A percentile compares a stretch with the other conserved stretches of the same genome.
These are phyloP conservation scores for Lacerta bilineata DNA, from an alignment of 2,797 vertebrate genomes.

Conservation along the genomic window DNA sequence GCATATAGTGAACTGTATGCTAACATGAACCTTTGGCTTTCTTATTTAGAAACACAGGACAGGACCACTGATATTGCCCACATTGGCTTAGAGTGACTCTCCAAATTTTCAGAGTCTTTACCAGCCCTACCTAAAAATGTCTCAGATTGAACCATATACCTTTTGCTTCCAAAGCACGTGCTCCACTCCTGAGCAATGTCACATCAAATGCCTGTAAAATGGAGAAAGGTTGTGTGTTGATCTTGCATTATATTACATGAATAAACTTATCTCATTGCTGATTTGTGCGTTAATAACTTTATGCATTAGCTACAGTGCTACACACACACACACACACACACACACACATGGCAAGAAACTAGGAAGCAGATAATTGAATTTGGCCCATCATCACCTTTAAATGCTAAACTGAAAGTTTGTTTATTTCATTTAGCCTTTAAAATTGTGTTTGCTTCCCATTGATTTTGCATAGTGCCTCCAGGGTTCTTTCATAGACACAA, in stretches of 20 bases:
- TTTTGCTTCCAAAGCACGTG: neutral
- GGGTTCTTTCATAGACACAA: conserved; percentile 53
- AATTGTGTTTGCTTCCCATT: conserved; percentile 62
- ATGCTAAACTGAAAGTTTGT: conserved; percentile 55
- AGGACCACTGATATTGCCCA: no score
- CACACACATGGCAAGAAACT: conserved; percentile 37
- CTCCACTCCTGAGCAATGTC: neutral
- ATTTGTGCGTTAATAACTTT: neutral
- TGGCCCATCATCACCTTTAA: conserved; percentile 52
- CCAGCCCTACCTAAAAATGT: neutral
- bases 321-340: neutral
- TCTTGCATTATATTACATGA: conserved; percentile 6
- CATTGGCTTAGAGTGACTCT: neutral
- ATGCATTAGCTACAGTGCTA: neutral
- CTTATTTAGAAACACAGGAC: neutral
- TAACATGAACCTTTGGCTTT: neutral
- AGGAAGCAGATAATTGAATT: conserved; percentile 55
- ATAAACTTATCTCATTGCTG: neutral
- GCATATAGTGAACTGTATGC: neutral
- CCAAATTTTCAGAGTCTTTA: neutral
- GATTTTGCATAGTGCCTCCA: conserved; percentile 63
- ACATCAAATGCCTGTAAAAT: neutral
- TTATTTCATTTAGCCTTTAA: conserved; percentile 59
- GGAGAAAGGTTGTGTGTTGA: neutral
- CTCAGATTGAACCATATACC: neutral